Evolutionary conservation across 2,797 vertebrate genomes (phyloP).

Genomic region (Decapterus maruadsi): DNA sequence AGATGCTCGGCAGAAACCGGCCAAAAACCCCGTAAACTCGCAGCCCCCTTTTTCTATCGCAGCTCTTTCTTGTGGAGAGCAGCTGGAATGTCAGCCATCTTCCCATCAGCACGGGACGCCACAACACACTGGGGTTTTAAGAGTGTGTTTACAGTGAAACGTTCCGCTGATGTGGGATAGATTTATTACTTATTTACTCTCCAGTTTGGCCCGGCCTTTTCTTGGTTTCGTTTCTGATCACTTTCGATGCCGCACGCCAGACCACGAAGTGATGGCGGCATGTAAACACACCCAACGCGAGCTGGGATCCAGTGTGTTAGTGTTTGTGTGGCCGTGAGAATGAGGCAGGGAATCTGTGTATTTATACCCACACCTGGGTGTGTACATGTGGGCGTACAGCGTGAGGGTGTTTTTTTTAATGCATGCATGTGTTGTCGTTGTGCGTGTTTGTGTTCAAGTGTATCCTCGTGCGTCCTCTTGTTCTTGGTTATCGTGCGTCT

Average conservation of each 20-base stretch:
- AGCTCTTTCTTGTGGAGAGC: conserved; percentile 79
- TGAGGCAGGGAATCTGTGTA: conserved; percentile 47
- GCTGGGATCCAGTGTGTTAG: conserved; percentile 62
- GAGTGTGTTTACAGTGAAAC: conserved; percentile 80
- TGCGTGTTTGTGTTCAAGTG: not conserved
- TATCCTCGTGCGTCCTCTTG: conserved; percentile 13
- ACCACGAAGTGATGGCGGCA: conserved; percentile 77
- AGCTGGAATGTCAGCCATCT: conserved; percentile 77
- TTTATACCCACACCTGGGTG: conserved; percentile 36
- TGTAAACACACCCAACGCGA: conserved; percentile 74
- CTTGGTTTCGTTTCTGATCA: conserved; percentile 77
- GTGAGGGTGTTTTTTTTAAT: not conserved
- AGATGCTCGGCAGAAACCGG: conserved; percentile 66
- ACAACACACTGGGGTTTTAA: conserved; percentile 60
- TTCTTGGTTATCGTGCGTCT: conserved; percentile 14
- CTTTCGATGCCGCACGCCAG: conserved; percentile 78
- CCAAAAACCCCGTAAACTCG: conserved; percentile 64
- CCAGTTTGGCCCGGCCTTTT: conserved; percentile 58
- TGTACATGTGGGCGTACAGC: not conserved
- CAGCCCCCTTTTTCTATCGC: conserved; percentile 54
- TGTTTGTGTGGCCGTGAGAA: conserved; percentile 67
- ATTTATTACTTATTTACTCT: conserved; percentile 87
- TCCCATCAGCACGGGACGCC: conserved; percentile 72
- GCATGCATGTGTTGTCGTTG: not conserved
- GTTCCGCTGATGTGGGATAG: conserved; percentile 78